Evolutionary conservation across 2,888 invertebrate genomes (phyloP), one percentile per base, ranked within the genome.

Genomic region (Melinaea marsaeus): DNA sequence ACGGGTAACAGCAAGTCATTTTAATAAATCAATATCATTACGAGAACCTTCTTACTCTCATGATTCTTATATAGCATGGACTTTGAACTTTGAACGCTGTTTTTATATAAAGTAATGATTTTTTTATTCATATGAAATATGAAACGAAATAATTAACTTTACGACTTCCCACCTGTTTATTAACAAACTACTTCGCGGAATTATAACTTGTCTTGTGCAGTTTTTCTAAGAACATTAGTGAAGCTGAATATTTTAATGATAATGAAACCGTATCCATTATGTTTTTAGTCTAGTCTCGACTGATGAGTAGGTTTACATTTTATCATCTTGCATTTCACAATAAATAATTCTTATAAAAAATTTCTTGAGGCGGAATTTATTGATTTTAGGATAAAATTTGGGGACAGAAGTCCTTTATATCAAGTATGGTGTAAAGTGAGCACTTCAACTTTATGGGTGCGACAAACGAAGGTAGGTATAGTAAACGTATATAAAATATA

Each of bases 341-440:
- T 22, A 22, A 22, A 22, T 22, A 22, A 22, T 22, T 22, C 22
- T 22, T 22, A 22, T 22, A 22, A 22, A 22, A 22, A 22, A 22
- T 37, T 2, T 7, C 42, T 42, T 42, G 9, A 42, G 9, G 11
- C 42, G 37, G 42, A 42, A 42, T 9, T 51, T 32, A 51, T 51
- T 51, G 51, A 51, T 51, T 51, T 51, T 32, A 4, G 51, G 32
- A 51, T 32, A 51, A 51, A 51, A 32, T 42, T 51, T 51, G 51
- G 51, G 32, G 51, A 32, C 22, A 32, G 51, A 32, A 51, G 51
- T 51, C 22, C 51, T 51, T 51, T 9, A 51, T 9, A 22, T 51
- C 51, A 51, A 51, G 51, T 48, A n/a, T 48, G 48, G 48, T 13
- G 48, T 51, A 32, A 51, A 51, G 51, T 51, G 3, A 51, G 51